Base-by-base conservation (phyloP, 1,140 invertebrate species). In the Drepana arcuata region DNA sequence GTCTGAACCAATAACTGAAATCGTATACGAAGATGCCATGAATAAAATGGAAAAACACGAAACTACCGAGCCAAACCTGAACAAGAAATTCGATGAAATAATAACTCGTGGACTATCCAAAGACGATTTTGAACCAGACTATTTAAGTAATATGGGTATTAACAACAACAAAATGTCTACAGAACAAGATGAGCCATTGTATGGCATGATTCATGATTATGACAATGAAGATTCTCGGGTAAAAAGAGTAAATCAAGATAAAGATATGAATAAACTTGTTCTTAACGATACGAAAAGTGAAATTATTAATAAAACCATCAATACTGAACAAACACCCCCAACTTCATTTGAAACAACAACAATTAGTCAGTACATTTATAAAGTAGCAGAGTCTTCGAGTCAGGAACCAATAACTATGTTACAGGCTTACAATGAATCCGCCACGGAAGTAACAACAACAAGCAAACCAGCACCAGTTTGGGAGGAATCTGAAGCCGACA, bases 91-190 rank as follows among this genome's bases (percentile, higher is more conserved):
- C 33, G 64, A 80, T 16, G 65, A 70, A 42, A 52, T 75, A 32
- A 67, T 75, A 30, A 61, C 39, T 29, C 46, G 36, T 26, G 67
- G 55, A n/a, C 14, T 46, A 12, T 46, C 39, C 6, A 77, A 71
- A 47, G 65, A 75, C 31, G 73, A 81, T 51, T 73, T 77, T 44
- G 74, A 72, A 44, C 69, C 77, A 3, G 77, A 81, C 49, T 81
- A 81, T 35, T 52, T 78, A 39, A 77, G 50, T 34, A 69, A 67
- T 36, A 65, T 73, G 48, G 59, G 48, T 12, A 56, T 57, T 9
- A 69, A 56, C 24, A 51, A 56, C 24, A 51, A 36, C 14, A 74
- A 71, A 60, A 55, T 42, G 26, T 26, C n/a, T n/a, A n/a, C 50
- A 27, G 70, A 74, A 15, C 47, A 59, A 42, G 70, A 77, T 31